Evolutionary conservation across 2,797 vertebrate genomes (phyloP).

Genomic region (Alcedo atthis): DNA sequence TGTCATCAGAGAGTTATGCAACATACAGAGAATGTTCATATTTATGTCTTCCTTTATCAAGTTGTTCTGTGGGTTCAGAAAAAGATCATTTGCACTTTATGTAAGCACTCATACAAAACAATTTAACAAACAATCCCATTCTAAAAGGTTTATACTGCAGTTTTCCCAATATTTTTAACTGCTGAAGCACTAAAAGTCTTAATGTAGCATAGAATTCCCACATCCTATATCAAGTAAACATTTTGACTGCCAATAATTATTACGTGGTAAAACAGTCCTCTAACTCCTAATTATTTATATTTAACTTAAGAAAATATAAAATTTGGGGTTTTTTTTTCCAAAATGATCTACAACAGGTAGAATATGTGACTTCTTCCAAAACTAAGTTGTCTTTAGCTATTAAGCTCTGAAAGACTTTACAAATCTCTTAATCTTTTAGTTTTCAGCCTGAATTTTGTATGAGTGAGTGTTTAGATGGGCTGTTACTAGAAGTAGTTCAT

Average conservation of each 20-base stretch:
- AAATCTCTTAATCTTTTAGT: background rate
- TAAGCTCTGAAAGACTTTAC: background rate
- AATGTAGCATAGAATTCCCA: background rate
- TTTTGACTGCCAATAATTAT: background rate
- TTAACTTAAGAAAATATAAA: background rate
- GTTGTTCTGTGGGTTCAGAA: background rate
- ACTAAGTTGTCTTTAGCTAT: background rate
- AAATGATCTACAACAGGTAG: background rate
- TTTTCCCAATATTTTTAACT: background rate
- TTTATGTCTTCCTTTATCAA: background rate
- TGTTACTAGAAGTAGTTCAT: background rate
- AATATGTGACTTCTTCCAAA: background rate
- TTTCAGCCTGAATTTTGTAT: background rate
- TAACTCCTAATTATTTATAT: background rate
- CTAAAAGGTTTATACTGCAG: background rate
- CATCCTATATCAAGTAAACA: background rate
- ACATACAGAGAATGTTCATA: background rate
- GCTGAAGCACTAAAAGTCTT: conserved; percentile 1
- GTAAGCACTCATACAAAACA: background rate
- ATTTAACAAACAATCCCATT: background rate
- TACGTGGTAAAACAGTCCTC: background rate
- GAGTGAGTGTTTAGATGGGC: background rate
- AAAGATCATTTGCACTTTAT: background rate
- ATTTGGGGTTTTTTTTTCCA: background rate
- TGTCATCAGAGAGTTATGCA: background rate